phyloP scores from a whole-genome alignment of 2,113 vertebrate genomes.

The Erythrocercus mccallii region DNA sequence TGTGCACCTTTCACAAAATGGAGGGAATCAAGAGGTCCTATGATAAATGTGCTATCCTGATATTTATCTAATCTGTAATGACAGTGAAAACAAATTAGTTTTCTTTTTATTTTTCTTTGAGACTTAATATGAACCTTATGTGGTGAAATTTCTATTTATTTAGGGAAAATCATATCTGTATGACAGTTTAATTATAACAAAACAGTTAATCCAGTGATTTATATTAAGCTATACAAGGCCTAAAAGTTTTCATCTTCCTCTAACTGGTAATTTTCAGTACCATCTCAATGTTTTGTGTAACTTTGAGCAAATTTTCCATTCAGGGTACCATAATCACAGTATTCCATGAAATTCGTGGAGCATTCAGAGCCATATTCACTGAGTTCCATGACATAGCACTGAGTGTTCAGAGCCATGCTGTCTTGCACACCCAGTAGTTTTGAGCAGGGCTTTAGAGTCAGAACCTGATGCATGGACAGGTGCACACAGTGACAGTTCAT shows the following conservation, averaged over 20 bases:
- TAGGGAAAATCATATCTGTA: neutral
- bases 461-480: neutral
- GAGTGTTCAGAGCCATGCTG: neutral
- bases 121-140: neutral
- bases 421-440: neutral
- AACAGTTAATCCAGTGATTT: neutral
- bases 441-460: neutral
- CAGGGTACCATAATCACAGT: neutral
- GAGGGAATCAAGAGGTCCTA: rapidly evolving
- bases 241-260: neutral
- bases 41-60: neutral
- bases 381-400: neutral
- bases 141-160: neutral
- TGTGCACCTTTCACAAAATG: neutral
- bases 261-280: neutral
- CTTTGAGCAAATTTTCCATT: neutral
- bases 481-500: neutral
- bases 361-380: neutral
- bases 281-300: neutral
- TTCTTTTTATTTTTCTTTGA: neutral
- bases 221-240: neutral
- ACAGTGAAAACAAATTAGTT: neutral
- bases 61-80: neutral
- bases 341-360: rapidly evolving
- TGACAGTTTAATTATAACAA: neutral